Conservation (phyloP, 2,797 vertebrate genomes). For the Astyanax mexicanus region DNA sequence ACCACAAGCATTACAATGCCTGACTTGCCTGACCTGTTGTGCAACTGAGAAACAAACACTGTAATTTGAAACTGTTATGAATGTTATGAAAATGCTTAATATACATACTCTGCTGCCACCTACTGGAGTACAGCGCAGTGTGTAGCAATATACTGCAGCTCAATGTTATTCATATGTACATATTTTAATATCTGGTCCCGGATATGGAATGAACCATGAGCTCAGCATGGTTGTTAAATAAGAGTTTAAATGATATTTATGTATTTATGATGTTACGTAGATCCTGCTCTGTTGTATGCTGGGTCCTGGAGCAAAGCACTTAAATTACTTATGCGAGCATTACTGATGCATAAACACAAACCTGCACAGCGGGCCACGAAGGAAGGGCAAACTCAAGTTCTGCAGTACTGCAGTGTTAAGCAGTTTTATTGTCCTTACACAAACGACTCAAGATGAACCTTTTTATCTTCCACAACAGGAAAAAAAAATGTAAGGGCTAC, state of each 20-base stretch:
- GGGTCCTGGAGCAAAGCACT: background rate
- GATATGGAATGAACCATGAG: background rate
- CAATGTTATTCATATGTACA: background rate
- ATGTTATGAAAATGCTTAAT: no score
- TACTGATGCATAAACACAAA: constrained; percentile 19
- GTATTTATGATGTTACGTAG: constrained; percentile 36
- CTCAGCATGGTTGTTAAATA: constrained; percentile 12
- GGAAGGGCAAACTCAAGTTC: background rate
- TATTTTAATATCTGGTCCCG: background rate
- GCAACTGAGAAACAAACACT: no score
- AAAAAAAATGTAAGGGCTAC: no score
- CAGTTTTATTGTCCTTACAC: background rate
- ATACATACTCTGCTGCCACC: background rate
- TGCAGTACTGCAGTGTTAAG: background rate
- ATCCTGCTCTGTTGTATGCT: constrained; percentile 4
- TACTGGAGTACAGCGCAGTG: background rate
- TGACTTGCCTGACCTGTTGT: no score
- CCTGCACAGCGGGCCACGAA: background rate
- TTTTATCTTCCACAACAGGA: no score
- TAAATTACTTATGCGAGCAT: constrained; percentile 27
- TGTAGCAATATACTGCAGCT: background rate
- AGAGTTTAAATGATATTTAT: constrained; percentile 1
- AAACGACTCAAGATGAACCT: background rate
- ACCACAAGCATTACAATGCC: no score
- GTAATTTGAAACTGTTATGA: no score